Evolutionary conservation across 1,140 invertebrate genomes (phyloP).

Genomic region (Hydropsyche tenuis): DNA sequence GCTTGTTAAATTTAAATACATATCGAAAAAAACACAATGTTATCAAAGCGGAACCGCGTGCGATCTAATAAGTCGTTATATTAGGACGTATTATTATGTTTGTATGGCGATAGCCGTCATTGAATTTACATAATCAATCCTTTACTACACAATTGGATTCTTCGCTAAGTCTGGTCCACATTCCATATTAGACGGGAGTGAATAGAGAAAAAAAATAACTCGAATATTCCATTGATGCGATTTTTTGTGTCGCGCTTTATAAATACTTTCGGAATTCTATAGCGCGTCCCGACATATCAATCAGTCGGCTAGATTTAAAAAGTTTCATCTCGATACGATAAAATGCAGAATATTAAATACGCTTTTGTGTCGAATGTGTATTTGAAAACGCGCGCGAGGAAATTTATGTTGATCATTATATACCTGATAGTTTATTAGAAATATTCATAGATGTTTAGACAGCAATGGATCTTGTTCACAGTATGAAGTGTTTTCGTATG

Average conservation of each 20-base stretch:
- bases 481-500: conserved; percentile 19
- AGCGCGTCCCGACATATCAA: conserved; percentile 42
- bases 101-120: conserved; percentile 27
- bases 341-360: conserved; percentile 1
- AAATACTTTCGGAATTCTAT: conserved; percentile 39
- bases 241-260: conserved; percentile 38
- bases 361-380: not conserved
- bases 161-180: conserved; percentile 27
- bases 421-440: conserved; percentile 5
- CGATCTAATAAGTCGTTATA: conserved; percentile 18
- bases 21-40: conserved; percentile 7
- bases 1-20: conserved; percentile 4
- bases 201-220: conserved; percentile 31
- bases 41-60: conserved; percentile 8
- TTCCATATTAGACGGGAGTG: conserved; percentile 29
- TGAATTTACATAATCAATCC: conserved; percentile 34
- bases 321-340: conserved; percentile 1
- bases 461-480: conserved; percentile 30
- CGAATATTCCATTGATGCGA: conserved; percentile 37
- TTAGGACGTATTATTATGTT: conserved; percentile 13
- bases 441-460: conserved; percentile 20
- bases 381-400: not conserved
- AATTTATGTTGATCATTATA: conserved; percentile 20
- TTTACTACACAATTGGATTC: conserved; percentile 28
- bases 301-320: conserved; percentile 33